phyloP scores from a whole-genome alignment of 2,888 invertebrate genomes.

The Leptinotarsa rubiginosa region DNA sequence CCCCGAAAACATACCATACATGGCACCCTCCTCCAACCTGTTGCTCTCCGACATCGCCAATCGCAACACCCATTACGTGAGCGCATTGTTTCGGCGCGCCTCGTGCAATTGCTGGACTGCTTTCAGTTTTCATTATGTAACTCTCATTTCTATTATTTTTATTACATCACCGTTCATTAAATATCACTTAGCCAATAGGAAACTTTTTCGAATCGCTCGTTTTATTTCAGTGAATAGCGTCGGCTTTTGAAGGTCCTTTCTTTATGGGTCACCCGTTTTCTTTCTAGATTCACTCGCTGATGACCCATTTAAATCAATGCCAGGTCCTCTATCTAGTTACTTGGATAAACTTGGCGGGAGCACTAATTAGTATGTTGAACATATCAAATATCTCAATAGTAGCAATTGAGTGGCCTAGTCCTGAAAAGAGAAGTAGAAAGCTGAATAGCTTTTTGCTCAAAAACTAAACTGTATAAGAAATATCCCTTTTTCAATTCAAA shows the following conservation, averaged over 20 bases:
- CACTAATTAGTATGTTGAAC: not conserved
- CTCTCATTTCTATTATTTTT: conserved; percentile 56
- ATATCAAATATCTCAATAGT: too few species aligned
- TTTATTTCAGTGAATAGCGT: conserved; percentile 11
- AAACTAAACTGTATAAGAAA: too few species aligned
- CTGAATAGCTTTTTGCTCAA: too few species aligned
- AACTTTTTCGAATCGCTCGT: conserved; percentile 23
- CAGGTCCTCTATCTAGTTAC: not conserved
- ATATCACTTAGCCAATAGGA: conserved; percentile 41
- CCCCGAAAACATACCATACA: conserved; percentile 14
- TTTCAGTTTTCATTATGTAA: conserved; percentile 56
- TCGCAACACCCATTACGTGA: conserved; percentile 36
- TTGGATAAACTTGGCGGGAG: not conserved
- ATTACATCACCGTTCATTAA: conserved; percentile 48
- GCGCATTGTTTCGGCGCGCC: conserved; percentile 58
- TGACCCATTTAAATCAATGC: conserved; percentile 25
- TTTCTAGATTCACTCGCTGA: conserved; percentile 16
- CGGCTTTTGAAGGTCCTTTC: conserved; percentile 11
- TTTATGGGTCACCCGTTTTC: conserved; percentile 24
- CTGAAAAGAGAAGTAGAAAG: too few species aligned
- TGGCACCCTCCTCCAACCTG: conserved; percentile 50
- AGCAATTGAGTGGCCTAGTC: too few species aligned
- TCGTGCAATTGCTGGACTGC: conserved; percentile 55
- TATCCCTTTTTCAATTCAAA: too few species aligned
- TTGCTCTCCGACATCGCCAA: conserved; percentile 45